phyloP scores from a whole-genome alignment of 2,888 invertebrate genomes.

The Caenorhabditis japonica region DNA sequence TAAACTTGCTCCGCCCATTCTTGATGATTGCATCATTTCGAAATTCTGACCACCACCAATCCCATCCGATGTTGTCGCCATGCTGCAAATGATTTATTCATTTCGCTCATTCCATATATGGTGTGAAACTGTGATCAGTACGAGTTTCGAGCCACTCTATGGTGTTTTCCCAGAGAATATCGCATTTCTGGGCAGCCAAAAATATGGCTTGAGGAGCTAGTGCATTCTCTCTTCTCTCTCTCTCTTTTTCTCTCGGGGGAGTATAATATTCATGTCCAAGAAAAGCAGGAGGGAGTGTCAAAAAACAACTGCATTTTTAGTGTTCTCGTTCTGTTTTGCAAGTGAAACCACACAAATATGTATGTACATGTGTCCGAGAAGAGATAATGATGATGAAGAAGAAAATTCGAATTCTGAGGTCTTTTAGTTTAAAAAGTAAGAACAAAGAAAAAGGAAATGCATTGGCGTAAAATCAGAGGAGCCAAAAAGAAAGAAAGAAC shows the following conservation, averaged over 20 bases:
- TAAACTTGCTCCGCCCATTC: conserved; percentile 8
- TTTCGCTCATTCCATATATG: background rate
- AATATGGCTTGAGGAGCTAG: background rate
- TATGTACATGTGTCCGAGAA: too few relatives aligned
- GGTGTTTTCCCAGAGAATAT: conserved; percentile 1
- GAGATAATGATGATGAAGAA: too few relatives aligned
- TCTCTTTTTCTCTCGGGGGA: conserved; percentile 7
- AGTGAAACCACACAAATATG: conserved; percentile 6
- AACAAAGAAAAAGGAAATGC: too few relatives aligned
- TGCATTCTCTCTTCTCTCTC: too few relatives aligned
- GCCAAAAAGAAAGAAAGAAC: background rate
- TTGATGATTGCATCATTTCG: conserved; percentile 26
- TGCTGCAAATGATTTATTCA: conserved; percentile 22
- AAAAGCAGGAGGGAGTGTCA: too few relatives aligned
- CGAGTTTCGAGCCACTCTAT: background rate
- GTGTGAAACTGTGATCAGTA: background rate
- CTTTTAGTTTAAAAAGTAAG: too few relatives aligned
- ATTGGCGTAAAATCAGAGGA: background rate
- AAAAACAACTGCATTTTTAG: conserved; percentile 22
- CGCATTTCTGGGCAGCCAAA: conserved; percentile 5
- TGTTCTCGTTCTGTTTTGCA: conserved; percentile 7
- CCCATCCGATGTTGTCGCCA: conserved; percentile 26
- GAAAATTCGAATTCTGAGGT: too few relatives aligned
- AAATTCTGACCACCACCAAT: conserved; percentile 27
- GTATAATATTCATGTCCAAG: conserved; percentile 23